Conservation (phyloP, 2,113 vertebrate species). For the Pholis gunnellus region DNA sequence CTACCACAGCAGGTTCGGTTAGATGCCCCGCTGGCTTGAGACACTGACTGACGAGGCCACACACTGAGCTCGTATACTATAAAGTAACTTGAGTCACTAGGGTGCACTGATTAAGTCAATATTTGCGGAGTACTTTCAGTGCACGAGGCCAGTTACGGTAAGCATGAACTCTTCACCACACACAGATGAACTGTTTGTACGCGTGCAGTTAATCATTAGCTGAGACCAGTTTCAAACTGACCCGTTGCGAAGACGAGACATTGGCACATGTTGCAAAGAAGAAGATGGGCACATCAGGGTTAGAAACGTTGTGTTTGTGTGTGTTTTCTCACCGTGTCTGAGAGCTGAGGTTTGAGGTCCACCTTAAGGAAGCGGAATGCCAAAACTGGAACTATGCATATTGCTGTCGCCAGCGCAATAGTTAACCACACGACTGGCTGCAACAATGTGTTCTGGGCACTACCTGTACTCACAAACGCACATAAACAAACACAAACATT, state of each 20-base stretch:
- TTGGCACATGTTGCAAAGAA: constrained; percentile 28
- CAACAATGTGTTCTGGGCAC: constrained; percentile 90
- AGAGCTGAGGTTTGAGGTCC: constrained; percentile 92
- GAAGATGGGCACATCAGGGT: constrained; percentile 27
- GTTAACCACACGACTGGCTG: constrained; percentile 95
- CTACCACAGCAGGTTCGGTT: background rate
- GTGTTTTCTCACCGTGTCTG: constrained; percentile 89
- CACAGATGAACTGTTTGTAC: background rate
- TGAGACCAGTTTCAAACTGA: constrained; percentile 1
- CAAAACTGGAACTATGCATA: constrained; percentile 93
- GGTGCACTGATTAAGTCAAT: constrained; percentile 61
- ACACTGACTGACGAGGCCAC: background rate
- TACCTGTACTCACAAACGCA: constrained; percentile 80
- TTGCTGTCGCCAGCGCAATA: constrained; percentile 90
- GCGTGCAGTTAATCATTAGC: constrained; percentile 48
- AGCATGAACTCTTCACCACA: background rate
- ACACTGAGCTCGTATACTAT: background rate
- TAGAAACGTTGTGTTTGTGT: constrained; percentile 13
- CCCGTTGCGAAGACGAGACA: background rate
- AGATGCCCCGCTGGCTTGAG: background rate
- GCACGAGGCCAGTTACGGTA: background rate
- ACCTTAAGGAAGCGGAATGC: constrained; percentile 95
- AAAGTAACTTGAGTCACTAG: constrained; percentile 14
- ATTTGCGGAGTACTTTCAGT: constrained; percentile 56
- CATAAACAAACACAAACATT: constrained; percentile 9